phyloP scores from a whole-genome alignment of 30 jellyfish, hydroid and myxozoan species.

The Cassiopea andromeda region DNA sequence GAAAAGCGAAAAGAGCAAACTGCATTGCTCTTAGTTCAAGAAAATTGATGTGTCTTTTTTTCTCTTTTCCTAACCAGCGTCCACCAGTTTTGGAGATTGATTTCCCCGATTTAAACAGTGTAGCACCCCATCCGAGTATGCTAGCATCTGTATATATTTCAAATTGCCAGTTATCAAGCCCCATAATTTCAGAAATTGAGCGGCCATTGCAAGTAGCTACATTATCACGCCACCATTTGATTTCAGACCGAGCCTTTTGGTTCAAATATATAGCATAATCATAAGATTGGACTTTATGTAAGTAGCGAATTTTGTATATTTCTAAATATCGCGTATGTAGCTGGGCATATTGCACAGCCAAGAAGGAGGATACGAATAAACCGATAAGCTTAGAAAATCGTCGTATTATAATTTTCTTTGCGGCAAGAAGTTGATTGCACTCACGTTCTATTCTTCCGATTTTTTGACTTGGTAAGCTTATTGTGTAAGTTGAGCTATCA shows the following conservation, averaged over 20 bases:
- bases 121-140: not conserved
- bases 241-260: not conserved
- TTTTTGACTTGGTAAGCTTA: not conserved
- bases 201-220: not conserved
- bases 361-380: not conserved
- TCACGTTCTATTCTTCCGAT: not conserved
- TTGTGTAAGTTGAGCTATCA: not conserved
- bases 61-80: not conserved
- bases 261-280: not conserved
- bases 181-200: not conserved
- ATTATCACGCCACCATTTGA: not conserved
- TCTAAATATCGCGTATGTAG: not conserved
- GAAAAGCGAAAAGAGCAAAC: conserved; percentile 6
- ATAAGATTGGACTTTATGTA: not conserved
- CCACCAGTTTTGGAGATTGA: not conserved
- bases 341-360: conserved; percentile 2
- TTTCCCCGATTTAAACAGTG: not conserved
- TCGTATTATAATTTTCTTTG: not conserved
- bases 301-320: not conserved
- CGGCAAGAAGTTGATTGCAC: not conserved
- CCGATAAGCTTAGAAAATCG: not conserved
- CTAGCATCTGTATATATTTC: conserved; percentile 10
- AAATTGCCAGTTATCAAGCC: not conserved
- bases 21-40: not conserved
- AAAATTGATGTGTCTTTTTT: not conserved